Evolutionary conservation across 2,888 invertebrate genomes (phyloP).

Genomic region (Chouioia cunea): DNA sequence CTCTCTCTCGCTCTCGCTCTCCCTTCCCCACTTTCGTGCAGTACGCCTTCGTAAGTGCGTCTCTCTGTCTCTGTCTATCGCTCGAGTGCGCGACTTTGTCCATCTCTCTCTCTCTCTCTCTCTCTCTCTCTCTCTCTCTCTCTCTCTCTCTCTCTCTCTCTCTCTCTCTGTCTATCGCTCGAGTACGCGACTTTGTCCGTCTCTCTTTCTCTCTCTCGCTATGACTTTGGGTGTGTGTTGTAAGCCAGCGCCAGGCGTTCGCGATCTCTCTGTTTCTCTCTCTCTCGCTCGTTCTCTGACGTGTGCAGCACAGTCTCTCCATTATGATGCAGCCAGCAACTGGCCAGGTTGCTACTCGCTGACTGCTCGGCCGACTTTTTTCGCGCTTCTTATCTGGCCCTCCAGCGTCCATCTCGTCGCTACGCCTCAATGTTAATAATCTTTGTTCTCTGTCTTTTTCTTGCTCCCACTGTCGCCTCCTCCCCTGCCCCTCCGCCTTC

Average conservation of each 20-base stretch:
- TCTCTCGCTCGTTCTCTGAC: background rate
- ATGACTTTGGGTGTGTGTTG: conserved; percentile 34
- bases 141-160: conserved; percentile 9
- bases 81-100: conserved; percentile 18
- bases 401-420: too few relatives aligned
- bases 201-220: conserved; percentile 20
- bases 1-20: conserved; percentile 19
- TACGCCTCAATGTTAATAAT: too few relatives aligned
- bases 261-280: background rate
- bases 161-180: conserved; percentile 32
- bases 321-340: too few relatives aligned
- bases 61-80: conserved; percentile 28
- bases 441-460: conserved; percentile 2
- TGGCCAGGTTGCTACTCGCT: background rate
- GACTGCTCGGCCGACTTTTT: background rate
- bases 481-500: background rate
- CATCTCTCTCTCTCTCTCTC: background rate
- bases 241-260: conserved; percentile 1
- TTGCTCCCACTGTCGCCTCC: background rate
- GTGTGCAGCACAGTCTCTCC: background rate
- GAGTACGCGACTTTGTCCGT: conserved; percentile 16
- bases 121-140: background rate
- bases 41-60: conserved; percentile 9
- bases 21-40: conserved; percentile 1
- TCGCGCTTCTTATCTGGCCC: background rate